Evolutionary conservation across 2,888 invertebrate genomes (phyloP).

Genomic region (Drosophila multiciliata): DNA sequence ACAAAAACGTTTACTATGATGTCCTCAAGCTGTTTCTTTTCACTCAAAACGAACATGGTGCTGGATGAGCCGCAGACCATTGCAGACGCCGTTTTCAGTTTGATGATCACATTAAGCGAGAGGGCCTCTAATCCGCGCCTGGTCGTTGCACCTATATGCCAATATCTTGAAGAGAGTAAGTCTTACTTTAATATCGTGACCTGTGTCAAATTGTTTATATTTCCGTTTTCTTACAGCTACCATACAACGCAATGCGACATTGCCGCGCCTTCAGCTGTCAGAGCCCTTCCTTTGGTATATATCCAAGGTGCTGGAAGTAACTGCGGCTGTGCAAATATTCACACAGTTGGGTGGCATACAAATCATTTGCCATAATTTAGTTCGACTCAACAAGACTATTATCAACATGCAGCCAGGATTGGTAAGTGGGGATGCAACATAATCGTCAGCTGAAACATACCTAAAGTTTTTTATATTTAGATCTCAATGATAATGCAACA

Average conservation of each 20-base stretch:
- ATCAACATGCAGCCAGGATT: slow-evolving; percentile 89
- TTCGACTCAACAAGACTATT: slow-evolving; percentile 90
- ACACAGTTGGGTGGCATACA: slow-evolving; percentile 91
- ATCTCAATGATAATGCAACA: slow-evolving; percentile 88
- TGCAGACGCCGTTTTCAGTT: slow-evolving; percentile 94
- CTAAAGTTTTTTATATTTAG: slow-evolving; percentile 46
- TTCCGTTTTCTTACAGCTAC: slow-evolving; percentile 66
- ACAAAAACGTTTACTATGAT: slow-evolving; percentile 90
- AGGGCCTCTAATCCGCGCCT: slow-evolving; percentile 91
- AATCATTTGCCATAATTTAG: slow-evolving; percentile 91
- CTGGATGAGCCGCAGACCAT: slow-evolving; percentile 90
- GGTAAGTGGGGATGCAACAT: slow-evolving; percentile 83
- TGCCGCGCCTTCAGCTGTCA: slow-evolving; percentile 88
- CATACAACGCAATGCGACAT: slow-evolving; percentile 80
- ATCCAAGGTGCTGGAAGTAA: slow-evolving; percentile 91
- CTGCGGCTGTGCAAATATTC: slow-evolving; percentile 90
- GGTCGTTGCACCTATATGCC: slow-evolving; percentile 91
- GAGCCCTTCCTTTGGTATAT: slow-evolving; percentile 95
- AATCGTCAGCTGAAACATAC: not conserved
- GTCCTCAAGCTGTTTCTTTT: slow-evolving; percentile 86
- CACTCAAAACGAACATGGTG: slow-evolving; percentile 80
- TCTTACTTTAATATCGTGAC: not conserved
- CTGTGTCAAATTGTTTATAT: not conserved
- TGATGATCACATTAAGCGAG: slow-evolving; percentile 91
- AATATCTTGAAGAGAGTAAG: slow-evolving; percentile 87